Base-by-base conservation (phyloP, 2,113 vertebrate species). In the Paraplagusia blochii region DNA sequence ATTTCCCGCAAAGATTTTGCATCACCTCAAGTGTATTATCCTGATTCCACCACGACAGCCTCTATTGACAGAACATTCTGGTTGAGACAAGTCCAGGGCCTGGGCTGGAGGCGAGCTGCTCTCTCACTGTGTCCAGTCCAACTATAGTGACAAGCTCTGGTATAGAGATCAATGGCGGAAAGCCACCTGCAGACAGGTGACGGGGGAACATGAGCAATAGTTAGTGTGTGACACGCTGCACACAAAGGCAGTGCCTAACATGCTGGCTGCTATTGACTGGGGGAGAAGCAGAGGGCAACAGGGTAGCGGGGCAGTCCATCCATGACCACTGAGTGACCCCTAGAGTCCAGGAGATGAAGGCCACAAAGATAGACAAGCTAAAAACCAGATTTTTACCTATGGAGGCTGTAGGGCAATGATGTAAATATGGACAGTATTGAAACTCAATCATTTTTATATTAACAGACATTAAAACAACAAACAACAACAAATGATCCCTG, bases 111-210 rank as follows among this genome's bases (percentile, higher is more conserved):
- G 85, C 19, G 39, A 82, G 67, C 49, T 15, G 38, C 1, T 39
- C 56, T 62, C 51, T 66, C 48, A n/a, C 58, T 56, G 58, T 16
- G 12, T 17, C 51, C 78, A 53, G 62, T 70, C 62, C 56, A 71
- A 57, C 60, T 22, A 40, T 40, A 46, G 62, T 69, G 74, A 81
- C 80, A 68, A 55, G 69, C 53, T 56, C 57, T 68, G 75, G 69
- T 43, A 12, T 76, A 1, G 62, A 67, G 74, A 85, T 87, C 80
- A 79, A 83, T 88, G 68, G 55, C 69, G 83, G 82, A 86, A 82
- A 77, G 78, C 87, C 87, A 84, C 87, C 85, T 79, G 82, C 77
- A 78, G 83, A 85, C 68, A 60, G 74, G 79, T 71, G 71, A 79
- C 53, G 63, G 68, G 70, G 76, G 87, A 83, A 88, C 72, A 88